Conservation (phyloP, 23 tunicate genomes). For the Botrylloides violaceus region DNA sequence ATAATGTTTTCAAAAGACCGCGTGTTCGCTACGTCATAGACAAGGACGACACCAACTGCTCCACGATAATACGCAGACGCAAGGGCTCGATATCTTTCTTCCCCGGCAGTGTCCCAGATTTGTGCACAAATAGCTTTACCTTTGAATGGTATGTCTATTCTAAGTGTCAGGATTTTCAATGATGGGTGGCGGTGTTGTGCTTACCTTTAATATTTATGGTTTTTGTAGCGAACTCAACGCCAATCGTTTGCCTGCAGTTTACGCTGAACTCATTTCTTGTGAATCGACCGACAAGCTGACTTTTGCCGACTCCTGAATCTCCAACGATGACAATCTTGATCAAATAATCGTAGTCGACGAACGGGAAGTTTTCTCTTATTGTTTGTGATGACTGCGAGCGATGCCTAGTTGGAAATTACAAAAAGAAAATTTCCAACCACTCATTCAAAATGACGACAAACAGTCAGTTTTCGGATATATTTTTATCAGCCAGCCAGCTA, state of each 20-base stretch:
- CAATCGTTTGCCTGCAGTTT: conserved; percentile 41
- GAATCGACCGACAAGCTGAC: conserved; percentile 54
- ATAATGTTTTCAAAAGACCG: conserved; percentile 60
- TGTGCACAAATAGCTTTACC: conserved; percentile 51
- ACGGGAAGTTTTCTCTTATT: background rate
- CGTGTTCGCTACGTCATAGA: conserved; percentile 85
- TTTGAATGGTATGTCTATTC: background rate
- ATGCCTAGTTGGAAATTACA: background rate
- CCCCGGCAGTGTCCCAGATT: conserved; percentile 96
- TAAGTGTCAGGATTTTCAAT: background rate
- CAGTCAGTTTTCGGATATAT: too few species aligned
- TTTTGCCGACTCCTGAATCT: conserved; percentile 74
- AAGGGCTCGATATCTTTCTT: conserved; percentile 88
- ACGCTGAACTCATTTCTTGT: conserved; percentile 34
- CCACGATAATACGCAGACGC: conserved; percentile 97
- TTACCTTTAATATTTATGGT: conserved; percentile 20
- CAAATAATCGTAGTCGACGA: conserved; percentile 36
- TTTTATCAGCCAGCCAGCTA: too few species aligned
- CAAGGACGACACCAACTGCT: conserved; percentile 86
- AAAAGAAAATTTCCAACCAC: background rate
- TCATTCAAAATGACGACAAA: too few species aligned
- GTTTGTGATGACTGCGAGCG: background rate
- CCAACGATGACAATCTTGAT: conserved; percentile 66
- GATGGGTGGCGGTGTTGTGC: background rate
- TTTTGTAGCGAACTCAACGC: conserved; percentile 57